Percentiles rank a stretch among this genome's conserved stretches.
phyloP scores from a whole-genome alignment of 1,140 invertebrate genomes.

The Mylabris phalerata region DNA sequence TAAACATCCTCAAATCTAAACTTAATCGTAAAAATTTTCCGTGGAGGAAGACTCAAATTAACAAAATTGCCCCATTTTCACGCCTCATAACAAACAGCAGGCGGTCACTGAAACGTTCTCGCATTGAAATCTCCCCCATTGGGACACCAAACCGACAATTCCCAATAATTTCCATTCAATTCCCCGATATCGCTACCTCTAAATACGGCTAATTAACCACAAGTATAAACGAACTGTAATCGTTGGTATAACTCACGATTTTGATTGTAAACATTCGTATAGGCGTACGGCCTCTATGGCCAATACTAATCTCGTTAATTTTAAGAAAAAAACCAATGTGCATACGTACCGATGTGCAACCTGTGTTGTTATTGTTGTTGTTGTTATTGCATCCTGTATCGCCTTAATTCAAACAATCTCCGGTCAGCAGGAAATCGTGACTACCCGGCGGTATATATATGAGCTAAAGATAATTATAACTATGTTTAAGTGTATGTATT shows the following conservation, averaged over 20 bases:
- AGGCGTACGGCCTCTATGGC: background rate
- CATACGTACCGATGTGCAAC: background rate
- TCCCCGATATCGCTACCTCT: background rate
- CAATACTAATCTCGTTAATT: slow-evolving; percentile 1
- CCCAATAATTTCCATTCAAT: no score
- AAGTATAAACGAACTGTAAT: background rate
- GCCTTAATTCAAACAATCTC: slow-evolving; percentile 15
- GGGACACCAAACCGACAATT: no score
- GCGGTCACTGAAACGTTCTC: no score
- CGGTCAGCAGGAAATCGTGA: slow-evolving; percentile 16
- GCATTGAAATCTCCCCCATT: no score
- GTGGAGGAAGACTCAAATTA: no score
- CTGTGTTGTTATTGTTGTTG: background rate
- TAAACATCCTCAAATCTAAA: no score
- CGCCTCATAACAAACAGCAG: no score
- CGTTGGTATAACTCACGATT: slow-evolving; percentile 10
- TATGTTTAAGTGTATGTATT: no score
- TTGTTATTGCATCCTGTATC: slow-evolving; percentile 8
- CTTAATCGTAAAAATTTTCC: no score
- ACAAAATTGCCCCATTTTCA: no score
- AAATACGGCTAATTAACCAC: background rate
- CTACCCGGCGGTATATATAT: slow-evolving; percentile 10
- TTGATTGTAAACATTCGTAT: background rate
- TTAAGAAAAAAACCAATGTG: slow-evolving; percentile 1
- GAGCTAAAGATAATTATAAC: slow-evolving; percentile 1